Percentiles rank a stretch among this genome's conserved stretches.
These are phyloP conservation scores for Prionailurus viverrinus DNA, from an alignment of 2,113 vertebrate species.

Conservation along the genomic window DNA sequence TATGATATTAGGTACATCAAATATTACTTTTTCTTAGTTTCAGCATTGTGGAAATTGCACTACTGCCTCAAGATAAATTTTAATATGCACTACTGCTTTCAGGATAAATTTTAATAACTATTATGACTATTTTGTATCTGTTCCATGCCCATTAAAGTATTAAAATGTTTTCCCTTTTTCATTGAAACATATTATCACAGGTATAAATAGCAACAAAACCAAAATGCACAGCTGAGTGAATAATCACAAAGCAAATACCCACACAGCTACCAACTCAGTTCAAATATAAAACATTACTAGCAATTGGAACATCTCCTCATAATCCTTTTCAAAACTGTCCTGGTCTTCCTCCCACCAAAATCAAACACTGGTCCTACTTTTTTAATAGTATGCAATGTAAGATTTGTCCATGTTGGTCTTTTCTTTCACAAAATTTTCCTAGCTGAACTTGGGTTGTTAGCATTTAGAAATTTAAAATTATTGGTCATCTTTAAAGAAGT, in stretches of 20 bases:
- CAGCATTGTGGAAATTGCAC: not conserved
- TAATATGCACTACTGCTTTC: not conserved
- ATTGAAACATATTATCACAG: not conserved
- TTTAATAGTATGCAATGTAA: not conserved
- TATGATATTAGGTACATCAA: not conserved
- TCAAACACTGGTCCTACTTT: not conserved
- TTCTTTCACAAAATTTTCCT: not conserved
- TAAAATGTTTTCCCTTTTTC: not conserved
- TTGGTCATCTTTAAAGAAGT: not conserved
- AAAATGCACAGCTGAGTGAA: not conserved
- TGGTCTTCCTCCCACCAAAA: not conserved
- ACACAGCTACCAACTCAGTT: not conserved
- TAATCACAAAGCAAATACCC: not conserved
- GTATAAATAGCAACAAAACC: not conserved
- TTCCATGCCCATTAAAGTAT: not conserved
- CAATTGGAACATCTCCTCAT: not conserved
- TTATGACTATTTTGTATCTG: not conserved
- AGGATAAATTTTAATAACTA: not conserved
- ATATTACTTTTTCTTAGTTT: not conserved
- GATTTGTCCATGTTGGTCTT: not conserved
- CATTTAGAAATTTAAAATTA: not conserved
- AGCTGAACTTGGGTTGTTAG: not conserved
- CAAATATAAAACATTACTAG: not conserved
- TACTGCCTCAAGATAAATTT: not conserved
- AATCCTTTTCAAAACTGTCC: not conserved